Evolutionary conservation across 2,888 invertebrate species (phyloP).

Genomic region (Tineola bisselliella): DNA sequence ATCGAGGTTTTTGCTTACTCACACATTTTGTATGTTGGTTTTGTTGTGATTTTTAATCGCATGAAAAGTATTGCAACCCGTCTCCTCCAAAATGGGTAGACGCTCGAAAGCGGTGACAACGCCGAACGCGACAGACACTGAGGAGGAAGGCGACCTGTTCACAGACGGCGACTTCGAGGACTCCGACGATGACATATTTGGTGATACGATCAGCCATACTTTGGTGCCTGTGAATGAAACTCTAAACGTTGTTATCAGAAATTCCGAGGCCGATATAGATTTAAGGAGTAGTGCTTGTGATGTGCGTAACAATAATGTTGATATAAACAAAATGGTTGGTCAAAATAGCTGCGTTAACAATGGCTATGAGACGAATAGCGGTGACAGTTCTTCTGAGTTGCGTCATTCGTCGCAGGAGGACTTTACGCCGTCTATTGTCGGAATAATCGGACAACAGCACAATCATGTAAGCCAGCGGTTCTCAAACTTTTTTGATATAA

Average conservation of each 20-base stretch:
- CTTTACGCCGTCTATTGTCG: conserved; percentile 58
- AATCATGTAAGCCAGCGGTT: conserved; percentile 64
- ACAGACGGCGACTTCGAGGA: conserved; percentile 59
- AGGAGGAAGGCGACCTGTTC: conserved; percentile 55
- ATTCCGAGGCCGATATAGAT: conserved; percentile 3
- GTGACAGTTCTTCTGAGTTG: conserved; percentile 7
- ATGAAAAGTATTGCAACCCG: neutral
- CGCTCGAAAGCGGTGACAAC: conserved; percentile 35
- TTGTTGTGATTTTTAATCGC: neutral
- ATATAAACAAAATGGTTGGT: neutral
- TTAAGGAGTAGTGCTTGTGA: neutral
- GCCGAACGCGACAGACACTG: conserved; percentile 51
- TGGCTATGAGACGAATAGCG: conserved; percentile 12
- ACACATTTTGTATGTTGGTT: neutral
- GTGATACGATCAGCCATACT: conserved; percentile 28
- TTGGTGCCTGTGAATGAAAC: conserved; percentile 44
- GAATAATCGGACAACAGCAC: conserved; percentile 62
- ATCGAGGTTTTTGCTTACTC: conserved; percentile 15
- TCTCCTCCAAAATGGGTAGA: conserved; percentile 34
- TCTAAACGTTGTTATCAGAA: conserved; percentile 26
- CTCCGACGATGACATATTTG: conserved; percentile 43
- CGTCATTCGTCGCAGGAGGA: conserved; percentile 25
- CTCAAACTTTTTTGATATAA: too few species aligned
- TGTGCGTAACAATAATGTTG: neutral
- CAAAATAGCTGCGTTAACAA: neutral